These are phyloP conservation scores for Tenrec ecaudatus DNA, from an alignment of 2,113 vertebrate species.

Conservation along the genomic window DNA sequence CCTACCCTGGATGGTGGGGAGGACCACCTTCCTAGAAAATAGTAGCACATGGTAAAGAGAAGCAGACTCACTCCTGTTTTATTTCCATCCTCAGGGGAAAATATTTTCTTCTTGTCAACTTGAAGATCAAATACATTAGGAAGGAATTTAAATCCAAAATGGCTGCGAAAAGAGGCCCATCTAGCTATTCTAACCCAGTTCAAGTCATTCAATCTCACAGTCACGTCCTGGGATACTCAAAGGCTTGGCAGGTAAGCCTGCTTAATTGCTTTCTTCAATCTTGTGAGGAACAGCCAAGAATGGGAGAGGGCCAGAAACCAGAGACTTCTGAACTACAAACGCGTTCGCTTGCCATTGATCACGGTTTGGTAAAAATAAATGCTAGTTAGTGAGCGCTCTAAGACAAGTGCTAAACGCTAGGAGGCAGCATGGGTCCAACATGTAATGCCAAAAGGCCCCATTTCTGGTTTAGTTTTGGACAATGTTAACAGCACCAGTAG, in stretches of 20 bases:
- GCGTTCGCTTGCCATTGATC: conserved; percentile 38
- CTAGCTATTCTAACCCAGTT: conserved; percentile 56
- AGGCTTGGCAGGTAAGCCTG: conserved; percentile 60
- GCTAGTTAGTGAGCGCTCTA: not conserved
- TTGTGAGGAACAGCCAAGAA: conserved; percentile 38
- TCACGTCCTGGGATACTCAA: conserved; percentile 46
- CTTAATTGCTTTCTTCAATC: conserved; percentile 63
- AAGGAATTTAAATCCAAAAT: conserved; percentile 75
- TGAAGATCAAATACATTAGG: conserved; percentile 68
- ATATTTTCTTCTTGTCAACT: conserved; percentile 61
- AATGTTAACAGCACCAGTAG: conserved; percentile 14
- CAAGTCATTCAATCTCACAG: conserved; percentile 63
- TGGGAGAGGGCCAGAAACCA: conserved; percentile 36
- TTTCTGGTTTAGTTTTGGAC: conserved; percentile 40
- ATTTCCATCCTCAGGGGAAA: conserved; percentile 62
- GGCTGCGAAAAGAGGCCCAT: conserved; percentile 7
- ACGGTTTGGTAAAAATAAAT: conserved; percentile 33
- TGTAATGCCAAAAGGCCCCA: conserved; percentile 25
- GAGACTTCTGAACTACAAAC: conserved; percentile 41
- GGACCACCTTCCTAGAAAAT: conserved; percentile 25
- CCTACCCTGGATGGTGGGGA: not conserved
- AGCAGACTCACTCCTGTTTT: conserved; percentile 61
- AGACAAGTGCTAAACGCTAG: not conserved
- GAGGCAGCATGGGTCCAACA: not conserved
- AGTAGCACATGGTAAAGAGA: conserved; percentile 53